phyloP scores from a whole-genome alignment of 2,888 invertebrate species.

The Watsonalla binaria region DNA sequence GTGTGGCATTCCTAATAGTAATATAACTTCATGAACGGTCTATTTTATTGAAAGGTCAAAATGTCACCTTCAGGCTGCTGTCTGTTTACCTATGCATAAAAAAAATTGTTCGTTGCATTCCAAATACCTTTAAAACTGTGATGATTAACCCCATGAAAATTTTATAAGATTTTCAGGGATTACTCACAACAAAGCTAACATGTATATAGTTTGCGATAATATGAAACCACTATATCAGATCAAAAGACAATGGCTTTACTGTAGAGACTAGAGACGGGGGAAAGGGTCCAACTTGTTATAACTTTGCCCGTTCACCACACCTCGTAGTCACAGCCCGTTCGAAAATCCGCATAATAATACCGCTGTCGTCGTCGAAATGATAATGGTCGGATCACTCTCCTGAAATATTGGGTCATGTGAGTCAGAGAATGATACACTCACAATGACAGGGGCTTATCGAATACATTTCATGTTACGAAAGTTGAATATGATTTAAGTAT shows the following conservation, averaged over 20 bases:
- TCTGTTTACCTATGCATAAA: no score
- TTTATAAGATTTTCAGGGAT: no score
- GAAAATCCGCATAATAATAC: conserved; percentile 61
- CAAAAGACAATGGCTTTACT: conserved; percentile 53
- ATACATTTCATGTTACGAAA: conserved; percentile 38
- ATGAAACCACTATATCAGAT: conserved; percentile 42
- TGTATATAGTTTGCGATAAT: conserved; percentile 21
- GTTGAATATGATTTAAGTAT: conserved; percentile 31
- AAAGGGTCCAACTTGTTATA: conserved; percentile 65
- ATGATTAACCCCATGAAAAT: no score
- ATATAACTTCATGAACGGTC: no score
- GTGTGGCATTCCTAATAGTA: no score
- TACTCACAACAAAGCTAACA: conserved; percentile 6
- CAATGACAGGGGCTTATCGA: conserved; percentile 44
- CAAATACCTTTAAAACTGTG: no score
- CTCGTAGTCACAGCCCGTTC: conserved; percentile 50
- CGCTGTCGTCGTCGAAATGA: conserved; percentile 44
- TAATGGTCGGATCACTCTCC: conserved; percentile 48
- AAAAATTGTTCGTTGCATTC: no score
- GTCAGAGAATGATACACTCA: conserved; percentile 36
- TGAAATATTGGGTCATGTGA: conserved; percentile 51
- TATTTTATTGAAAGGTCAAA: no score
- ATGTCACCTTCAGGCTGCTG: no score
- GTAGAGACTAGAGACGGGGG: conserved; percentile 43
- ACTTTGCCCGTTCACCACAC: conserved; percentile 68